Conservation (phyloP, 2,113 vertebrate species). For the Shinisaurus crocodilurus region DNA sequence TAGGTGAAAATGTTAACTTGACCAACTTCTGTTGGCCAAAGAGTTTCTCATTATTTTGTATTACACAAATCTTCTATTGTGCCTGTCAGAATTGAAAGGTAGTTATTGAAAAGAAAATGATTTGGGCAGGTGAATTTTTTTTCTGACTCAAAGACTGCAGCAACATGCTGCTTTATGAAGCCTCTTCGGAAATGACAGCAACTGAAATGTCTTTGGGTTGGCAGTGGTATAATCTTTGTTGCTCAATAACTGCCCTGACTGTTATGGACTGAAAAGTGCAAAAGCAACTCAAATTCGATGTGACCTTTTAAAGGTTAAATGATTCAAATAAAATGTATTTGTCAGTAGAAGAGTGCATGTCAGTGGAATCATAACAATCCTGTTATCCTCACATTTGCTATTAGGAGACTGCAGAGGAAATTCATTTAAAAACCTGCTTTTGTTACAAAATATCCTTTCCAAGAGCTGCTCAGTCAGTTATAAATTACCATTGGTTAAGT, state of each 20-base stretch:
- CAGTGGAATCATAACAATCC: conserved; percentile 7
- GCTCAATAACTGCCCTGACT: background rate
- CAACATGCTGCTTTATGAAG: background rate
- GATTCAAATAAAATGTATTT: background rate
- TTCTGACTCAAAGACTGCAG: background rate
- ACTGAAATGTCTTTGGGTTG: background rate
- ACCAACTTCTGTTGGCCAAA: background rate
- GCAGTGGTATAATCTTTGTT: background rate
- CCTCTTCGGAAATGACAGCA: background rate
- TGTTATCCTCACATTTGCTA: conserved; percentile 24
- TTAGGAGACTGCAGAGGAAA: conserved; percentile 11
- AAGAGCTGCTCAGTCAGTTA: conserved; percentile 35
- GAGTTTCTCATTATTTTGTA: background rate
- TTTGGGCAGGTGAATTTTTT: background rate
- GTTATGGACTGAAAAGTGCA: background rate
- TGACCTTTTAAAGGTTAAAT: conserved; percentile 2
- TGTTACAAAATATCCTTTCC: conserved; percentile 7
- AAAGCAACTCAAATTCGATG: background rate
- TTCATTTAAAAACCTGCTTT: conserved; percentile 10
- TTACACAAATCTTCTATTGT: background rate
- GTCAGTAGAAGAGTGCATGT: background rate
- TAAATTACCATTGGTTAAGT: conserved; percentile 34
- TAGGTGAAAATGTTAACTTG: background rate
- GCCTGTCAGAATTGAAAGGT: background rate
- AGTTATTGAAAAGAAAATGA: background rate